Base-by-base conservation (phyloP, 2,113 vertebrate species). In the Oryzias woworae region DNA sequence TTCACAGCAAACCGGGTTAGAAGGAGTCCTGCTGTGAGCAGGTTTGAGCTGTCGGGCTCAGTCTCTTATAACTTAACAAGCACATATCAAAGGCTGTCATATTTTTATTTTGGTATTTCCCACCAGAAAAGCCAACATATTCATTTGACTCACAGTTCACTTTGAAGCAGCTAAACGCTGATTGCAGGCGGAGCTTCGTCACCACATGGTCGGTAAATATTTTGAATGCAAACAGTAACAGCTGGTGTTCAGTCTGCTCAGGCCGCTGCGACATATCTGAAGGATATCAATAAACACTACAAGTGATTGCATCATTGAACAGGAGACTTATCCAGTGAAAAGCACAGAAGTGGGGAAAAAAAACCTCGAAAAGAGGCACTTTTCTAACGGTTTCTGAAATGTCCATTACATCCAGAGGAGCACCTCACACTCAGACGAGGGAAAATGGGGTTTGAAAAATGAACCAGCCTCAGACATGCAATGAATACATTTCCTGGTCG, bases 401-500 rank as follows among this genome's bases (percentile, higher is more conserved):
- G 73, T 64, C 54, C 65, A 71, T 71, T 77, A 70, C 55, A 67
- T 74, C 61, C 17, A 56, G 70, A 67, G 52, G 69, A 48, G 16
- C 71, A 41, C 61, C 62, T 71, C 54, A 17, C 14, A 36, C 45
- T 60, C 41, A 61, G 52, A 41, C 59, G 52, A 53, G 57, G 48
- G 69, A 73, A 77, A 55, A 54, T 43, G 53, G 22, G 36, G 23
- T 26, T 42, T 18, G 17, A 48, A 58, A 66, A 72, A 66, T 28
- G 58, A 48, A 56, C 52, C 43, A 24, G 45, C 43, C 12, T 5
- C 55, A 67, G 49, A 69, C 62, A 63, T 64, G 67, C 70, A 71
- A 78, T 82, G 79, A 85, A 82, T 77, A 78, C 50, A 81, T 79
- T 81, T 78, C 72, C 72, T 77, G 70, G 26, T 62, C 41, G 68